Base-by-base conservation (phyloP, 2,113 vertebrate genomes). In the Eptesicus fuscus region DNA sequence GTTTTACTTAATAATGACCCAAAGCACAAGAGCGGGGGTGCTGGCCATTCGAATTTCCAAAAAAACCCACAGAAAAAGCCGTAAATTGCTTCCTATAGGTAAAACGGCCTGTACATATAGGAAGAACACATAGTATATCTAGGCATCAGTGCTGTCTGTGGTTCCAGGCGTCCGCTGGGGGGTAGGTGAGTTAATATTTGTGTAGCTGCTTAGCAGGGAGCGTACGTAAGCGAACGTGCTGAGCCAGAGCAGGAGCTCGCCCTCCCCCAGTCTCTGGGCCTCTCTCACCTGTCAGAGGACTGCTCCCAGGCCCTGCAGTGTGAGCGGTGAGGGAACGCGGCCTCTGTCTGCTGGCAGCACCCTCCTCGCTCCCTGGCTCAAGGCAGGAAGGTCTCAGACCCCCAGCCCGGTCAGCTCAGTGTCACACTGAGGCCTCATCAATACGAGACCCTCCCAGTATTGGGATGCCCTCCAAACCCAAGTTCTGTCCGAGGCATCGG, bases 241-340 rank as follows among this genome's bases (percentile, higher is more conserved):
- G 85, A 35, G 30, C 90, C 63, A 25, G 47, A 42, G 51, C 0
- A 0, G 47, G 53, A 51, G 44, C 2, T 7, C 9, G 6, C 6
- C 23, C 18, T 7, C 30, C 4, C 51, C 30, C 12, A 32, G 32
- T 0, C 16, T 47, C 63, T 47, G 18, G 65, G 37, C 22, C 78
- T 74, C 40, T 83, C 42, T 49, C 23, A 6, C 32, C 42, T 71
- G 0, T 17, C 0, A 63, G 30, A 10, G 11, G 13, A 13, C 40
- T 12, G 10, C 5, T 67, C 3, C n/a, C 1, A 0, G 4, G 6
- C 74, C 32, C 30, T 5, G 37, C 0, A 8, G 13, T 23, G 1
- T 13, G 30, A 67, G 12, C 4, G 1, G 8, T 11, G 17, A 56
- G 16, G 65, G 32, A 9, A 76, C n/a, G 4, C 0, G 5, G 5